These are phyloP conservation scores for Albula glossodonta DNA, from an alignment of 2,113 vertebrate species.

Conservation along the genomic window DNA sequence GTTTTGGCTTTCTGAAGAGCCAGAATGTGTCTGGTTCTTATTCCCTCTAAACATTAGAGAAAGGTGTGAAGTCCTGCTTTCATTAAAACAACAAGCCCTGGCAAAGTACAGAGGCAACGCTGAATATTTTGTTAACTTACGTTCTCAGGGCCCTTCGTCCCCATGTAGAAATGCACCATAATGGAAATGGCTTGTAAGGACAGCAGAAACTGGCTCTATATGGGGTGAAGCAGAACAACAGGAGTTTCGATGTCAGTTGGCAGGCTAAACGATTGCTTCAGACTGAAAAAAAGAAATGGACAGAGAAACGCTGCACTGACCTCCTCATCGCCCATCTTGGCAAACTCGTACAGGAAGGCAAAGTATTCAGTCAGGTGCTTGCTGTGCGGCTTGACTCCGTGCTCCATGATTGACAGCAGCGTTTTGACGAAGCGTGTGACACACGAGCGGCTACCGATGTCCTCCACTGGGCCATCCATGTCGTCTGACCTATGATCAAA, in stretches of 20 bases:
- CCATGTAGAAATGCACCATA: conserved; percentile 99
- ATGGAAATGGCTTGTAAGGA: conserved; percentile 98
- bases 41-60: too few relatives aligned
- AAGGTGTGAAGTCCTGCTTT: too few relatives aligned
- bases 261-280: not conserved
- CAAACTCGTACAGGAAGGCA: conserved; percentile 96
- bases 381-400: conserved; percentile 97
- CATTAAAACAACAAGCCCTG: too few relatives aligned
- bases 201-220: conserved; percentile 95
- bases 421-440: conserved; percentile 98
- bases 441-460: conserved; percentile 95
- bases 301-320: conserved; percentile 56
- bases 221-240: conserved; percentile 19
- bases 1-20: too few relatives aligned
- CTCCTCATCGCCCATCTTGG: conserved; percentile 99
- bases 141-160: conserved; percentile 97
- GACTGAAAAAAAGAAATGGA: not conserved
- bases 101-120: not conserved
- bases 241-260: not conserved
- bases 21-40: too few relatives aligned
- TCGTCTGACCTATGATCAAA: conserved; percentile 84
- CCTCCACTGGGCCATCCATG: conserved; percentile 96
- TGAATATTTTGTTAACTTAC: conserved; percentile 70
- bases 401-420: conserved; percentile 95
- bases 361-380: conserved; percentile 99